phyloP scores from a whole-genome alignment of 37 sponge, comb jelly and placozoan genomes.

The Mnemiopsis leidyi region DNA sequence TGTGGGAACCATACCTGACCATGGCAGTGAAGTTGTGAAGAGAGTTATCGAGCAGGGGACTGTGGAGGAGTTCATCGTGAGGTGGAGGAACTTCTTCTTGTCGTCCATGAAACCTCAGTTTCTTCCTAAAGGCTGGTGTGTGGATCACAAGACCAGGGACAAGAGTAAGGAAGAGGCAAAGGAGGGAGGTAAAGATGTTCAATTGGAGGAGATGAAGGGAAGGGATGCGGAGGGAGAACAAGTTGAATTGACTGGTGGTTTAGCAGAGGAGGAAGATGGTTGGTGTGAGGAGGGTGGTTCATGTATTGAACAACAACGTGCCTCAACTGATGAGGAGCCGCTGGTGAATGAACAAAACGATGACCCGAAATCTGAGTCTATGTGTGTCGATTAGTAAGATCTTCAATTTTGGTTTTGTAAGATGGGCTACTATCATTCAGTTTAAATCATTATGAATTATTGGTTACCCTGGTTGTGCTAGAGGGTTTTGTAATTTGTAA shows the following conservation, averaged over 20 bases:
- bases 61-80: conserved; percentile 47
- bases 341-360: too few species aligned
- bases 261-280: neutral
- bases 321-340: too few species aligned
- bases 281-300: neutral
- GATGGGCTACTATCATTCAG: too few species aligned
- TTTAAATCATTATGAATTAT: too few species aligned
- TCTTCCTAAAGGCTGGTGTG: conserved; percentile 19
- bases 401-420: too few species aligned
- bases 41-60: conserved; percentile 1
- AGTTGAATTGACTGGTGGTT: neutral
- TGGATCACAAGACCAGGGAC: conserved; percentile 23
- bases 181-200: neutral
- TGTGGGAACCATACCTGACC: neutral
- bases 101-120: conserved; percentile 44
- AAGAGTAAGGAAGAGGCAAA: neutral
- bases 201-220: neutral
- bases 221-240: neutral
- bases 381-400: too few species aligned
- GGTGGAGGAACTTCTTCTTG: conserved; percentile 60
- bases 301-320: too few species aligned
- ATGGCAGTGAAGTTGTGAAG: conserved; percentile 52
- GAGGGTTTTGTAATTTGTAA: too few species aligned
- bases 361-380: neutral
- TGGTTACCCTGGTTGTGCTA: too few species aligned